Conservation (phyloP, 2,113 vertebrate species). For the Ptilonorhynchus violaceus region DNA sequence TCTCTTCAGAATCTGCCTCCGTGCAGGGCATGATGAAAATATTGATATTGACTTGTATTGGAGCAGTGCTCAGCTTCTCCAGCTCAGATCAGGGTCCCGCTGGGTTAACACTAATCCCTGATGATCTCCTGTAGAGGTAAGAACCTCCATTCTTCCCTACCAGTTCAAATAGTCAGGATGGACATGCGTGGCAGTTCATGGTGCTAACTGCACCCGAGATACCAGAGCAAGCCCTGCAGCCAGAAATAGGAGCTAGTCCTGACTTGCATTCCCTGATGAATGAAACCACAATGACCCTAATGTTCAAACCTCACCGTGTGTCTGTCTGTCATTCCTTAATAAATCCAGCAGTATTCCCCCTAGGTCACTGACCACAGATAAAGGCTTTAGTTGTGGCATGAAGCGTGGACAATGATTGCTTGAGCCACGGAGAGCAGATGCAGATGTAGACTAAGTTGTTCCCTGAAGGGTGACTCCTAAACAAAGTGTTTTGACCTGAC, state of each 20-base stretch:
- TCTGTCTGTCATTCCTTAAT: not conserved
- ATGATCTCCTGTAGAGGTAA: not conserved
- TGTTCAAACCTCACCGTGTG: not conserved
- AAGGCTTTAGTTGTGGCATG: not conserved
- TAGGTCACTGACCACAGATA: not conserved
- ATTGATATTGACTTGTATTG: not conserved
- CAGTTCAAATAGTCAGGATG: not conserved
- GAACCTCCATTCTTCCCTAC: not conserved
- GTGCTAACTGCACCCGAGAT: not conserved
- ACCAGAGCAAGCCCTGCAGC: not conserved
- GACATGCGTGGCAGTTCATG: not conserved
- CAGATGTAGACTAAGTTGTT: not conserved
- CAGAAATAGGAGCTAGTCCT: not conserved
- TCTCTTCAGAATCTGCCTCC: not conserved
- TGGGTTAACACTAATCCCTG: not conserved
- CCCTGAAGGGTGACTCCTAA: not conserved
- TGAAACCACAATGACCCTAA: constrained; percentile 3
- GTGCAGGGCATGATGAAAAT: not conserved
- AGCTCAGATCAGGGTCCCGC: not conserved
- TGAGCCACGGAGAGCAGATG: not conserved
- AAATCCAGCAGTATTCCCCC: not conserved
- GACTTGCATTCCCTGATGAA: not conserved
- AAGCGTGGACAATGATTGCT: not conserved
- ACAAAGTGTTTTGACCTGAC: not conserved
- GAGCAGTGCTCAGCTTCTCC: not conserved